Conservation (phyloP, 2,113 vertebrate genomes). For the Phoxinus phoxinus region DNA sequence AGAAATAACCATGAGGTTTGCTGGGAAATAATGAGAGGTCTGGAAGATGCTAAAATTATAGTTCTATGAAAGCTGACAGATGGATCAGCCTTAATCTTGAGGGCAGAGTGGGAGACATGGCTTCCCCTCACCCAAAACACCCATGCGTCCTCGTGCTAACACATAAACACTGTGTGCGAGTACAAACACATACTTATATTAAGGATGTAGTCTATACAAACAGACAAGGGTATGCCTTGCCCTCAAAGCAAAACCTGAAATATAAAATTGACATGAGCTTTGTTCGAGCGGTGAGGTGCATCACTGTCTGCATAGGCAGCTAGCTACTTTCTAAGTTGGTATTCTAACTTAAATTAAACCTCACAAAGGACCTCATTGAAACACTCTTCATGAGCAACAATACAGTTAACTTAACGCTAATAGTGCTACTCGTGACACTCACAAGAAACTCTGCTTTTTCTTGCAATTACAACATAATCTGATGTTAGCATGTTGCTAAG, state of each 20-base stretch:
- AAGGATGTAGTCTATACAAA: conserved; percentile 6
- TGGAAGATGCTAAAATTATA: conserved; percentile 65
- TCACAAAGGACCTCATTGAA: background rate
- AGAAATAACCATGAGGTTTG: conserved; percentile 54
- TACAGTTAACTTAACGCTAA: background rate
- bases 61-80: conserved; percentile 49
- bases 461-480: background rate
- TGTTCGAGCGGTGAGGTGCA: background rate
- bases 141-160: conserved; percentile 33
- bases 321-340: background rate
- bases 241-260: background rate
- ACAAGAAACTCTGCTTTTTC: background rate
- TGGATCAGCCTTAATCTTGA: conserved; percentile 53
- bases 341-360: background rate
- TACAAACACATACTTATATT: background rate
- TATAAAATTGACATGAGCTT: background rate
- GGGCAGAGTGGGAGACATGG: conserved; percentile 53
- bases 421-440: background rate
- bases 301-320: background rate
- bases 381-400: background rate
- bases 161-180: background rate
- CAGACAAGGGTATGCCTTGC: background rate
- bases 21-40: conserved; percentile 62
- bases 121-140: conserved; percentile 51
- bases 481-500: background rate